Evolutionary conservation across 2,888 invertebrate species (phyloP), one percentile per base, ranked within the genome.

Genomic region (Euzetes globulus): DNA sequence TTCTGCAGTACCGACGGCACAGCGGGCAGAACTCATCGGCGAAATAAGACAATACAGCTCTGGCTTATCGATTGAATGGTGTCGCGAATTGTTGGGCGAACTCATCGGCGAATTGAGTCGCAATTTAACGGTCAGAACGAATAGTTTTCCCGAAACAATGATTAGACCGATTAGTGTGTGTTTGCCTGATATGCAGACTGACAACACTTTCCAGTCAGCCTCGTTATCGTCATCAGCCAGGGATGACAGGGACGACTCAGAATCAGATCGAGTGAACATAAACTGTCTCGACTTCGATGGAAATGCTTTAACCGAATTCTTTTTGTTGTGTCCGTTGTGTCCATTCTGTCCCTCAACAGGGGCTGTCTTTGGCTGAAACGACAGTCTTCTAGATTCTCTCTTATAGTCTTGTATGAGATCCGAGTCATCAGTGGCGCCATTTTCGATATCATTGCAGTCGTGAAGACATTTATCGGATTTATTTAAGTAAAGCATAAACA

Each of bases 351-450:
- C 6, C 2, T 60, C 72, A 1, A 6, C 41, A n/a, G n/a, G n/a
- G 1, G 25, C 55, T n/a, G 47, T 9, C 15, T 75, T 50, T 13
- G 52, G 50, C n/a, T 76, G 75, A n/a, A 72, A 72, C 37, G 78
- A 76, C 5, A 78, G 71, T 65, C 76, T 75, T n/a, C 76, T 76
- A 4, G 79, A 78, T 13, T 79, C 55, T 45, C 77, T 76, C 80
- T 90, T 89, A 84, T 91, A 91, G 83, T 90, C 90, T 81, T 88
- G 88, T 50, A 91, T 88, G 77, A 90, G 87, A 80, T 90, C 90
- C 33, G 90, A 89, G 82, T 91, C 89, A 77, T 87, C 88, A 75
- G 86, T 83, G 76, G 87, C 86, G 25, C 85, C 85, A 72, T 81
- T 82, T 9, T 90, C 90, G 80, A 91, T 85, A 81, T 90, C 90